Conservation (phyloP, 1,140 invertebrate genomes). For the Danaus plexippus region DNA sequence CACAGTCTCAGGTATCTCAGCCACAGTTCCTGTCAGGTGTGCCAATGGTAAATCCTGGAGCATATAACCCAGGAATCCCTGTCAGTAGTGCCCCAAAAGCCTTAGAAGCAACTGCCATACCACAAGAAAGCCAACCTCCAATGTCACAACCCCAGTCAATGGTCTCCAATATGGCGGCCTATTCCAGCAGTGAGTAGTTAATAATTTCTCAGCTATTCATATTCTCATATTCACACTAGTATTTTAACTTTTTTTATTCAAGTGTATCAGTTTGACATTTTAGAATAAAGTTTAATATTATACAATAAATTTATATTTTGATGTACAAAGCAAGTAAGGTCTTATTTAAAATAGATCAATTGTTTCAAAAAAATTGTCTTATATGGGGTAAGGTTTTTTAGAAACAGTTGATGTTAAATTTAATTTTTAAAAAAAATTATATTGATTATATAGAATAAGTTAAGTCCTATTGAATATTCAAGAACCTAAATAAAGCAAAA, state of each 20-base stretch:
- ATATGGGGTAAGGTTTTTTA: no score
- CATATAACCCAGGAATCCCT: slow-evolving; percentile 14
- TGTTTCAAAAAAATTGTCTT: no score
- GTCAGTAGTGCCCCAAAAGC: slow-evolving; percentile 7
- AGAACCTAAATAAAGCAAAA: no score
- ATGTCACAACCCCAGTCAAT: slow-evolving; percentile 45
- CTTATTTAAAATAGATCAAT: no score
- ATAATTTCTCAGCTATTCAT: no score
- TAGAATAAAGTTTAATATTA: not conserved
- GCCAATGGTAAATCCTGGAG: slow-evolving; percentile 65
- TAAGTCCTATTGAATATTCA: no score
- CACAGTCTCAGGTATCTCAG: slow-evolving; percentile 34
- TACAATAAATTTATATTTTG: no score
- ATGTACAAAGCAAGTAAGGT: no score
- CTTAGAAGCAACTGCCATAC: slow-evolving; percentile 6
- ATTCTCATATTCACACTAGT: not conserved
- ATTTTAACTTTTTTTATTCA: not conserved
- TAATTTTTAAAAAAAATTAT: no score
- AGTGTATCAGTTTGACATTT: not conserved
- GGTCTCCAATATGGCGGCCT: slow-evolving; percentile 62
- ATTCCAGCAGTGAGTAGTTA: slow-evolving; percentile 61
- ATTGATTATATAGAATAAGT: no score
- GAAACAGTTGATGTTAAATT: no score
- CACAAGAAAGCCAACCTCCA: slow-evolving; percentile 25
- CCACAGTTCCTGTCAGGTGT: slow-evolving; percentile 66